A percentile compares a stretch with the other conserved stretches of the same genome.
phyloP scores from a whole-genome alignment of 92 coral and sea anemone genomes.

The Meandrina meandrites region DNA sequence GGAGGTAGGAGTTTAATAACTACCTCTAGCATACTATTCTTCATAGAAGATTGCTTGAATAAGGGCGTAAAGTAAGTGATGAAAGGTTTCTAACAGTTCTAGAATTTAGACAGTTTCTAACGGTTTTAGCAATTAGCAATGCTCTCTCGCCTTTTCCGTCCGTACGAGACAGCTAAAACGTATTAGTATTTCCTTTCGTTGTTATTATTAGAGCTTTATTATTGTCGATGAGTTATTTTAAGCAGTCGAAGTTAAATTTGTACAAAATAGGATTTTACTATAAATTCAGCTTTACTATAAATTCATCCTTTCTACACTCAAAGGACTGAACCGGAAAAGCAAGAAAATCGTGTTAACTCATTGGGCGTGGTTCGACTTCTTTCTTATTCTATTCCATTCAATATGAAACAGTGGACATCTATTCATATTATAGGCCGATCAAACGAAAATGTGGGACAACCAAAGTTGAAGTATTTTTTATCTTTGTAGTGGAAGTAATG shows the following conservation, averaged over 20 bases:
- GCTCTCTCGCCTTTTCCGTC: not conserved
- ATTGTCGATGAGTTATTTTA: not conserved
- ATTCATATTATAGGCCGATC: too few species aligned
- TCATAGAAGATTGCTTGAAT: too few species aligned
- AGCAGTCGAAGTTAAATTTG: not conserved
- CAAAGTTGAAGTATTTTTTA: not conserved
- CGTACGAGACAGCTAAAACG: not conserved
- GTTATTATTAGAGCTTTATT: not conserved
- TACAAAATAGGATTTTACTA: not conserved
- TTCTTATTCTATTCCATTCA: not conserved
- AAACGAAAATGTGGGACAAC: not conserved
- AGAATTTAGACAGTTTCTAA: not conserved
- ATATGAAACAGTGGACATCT: too few species aligned
- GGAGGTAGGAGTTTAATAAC: too few species aligned
- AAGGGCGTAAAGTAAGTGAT: too few species aligned
- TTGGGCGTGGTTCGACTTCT: not conserved
- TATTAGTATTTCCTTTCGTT: not conserved
- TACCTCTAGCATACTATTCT: too few species aligned
- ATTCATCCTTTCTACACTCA: not conserved
- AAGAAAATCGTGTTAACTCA: not conserved
- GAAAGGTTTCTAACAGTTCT: too few species aligned
- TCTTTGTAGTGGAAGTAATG: not conserved
- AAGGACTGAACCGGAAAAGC: not conserved
- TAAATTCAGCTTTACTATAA: too few species aligned
- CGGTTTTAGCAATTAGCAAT: not conserved